These are phyloP conservation scores for Phylloscopus collybita DNA, from an alignment of 2,797 vertebrate species.

Conservation along the genomic window DNA sequence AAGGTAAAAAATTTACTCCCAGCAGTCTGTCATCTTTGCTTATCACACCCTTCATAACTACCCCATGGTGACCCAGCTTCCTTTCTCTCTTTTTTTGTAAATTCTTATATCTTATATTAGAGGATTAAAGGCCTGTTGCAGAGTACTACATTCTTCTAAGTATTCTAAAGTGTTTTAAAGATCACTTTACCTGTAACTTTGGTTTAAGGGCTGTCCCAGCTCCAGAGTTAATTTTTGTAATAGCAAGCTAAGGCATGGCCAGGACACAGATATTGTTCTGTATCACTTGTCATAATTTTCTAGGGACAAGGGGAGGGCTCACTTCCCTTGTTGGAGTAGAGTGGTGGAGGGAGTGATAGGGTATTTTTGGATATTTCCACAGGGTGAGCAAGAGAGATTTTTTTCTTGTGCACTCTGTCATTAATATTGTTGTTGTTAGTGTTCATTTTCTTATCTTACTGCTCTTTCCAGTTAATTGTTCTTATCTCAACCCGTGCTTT, in stretches of 20 bases:
- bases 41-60: neutral
- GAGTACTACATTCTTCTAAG: accelerated
- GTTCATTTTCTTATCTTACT: neutral
- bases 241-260: neutral
- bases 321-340: neutral
- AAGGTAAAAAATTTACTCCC: neutral
- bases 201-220: neutral
- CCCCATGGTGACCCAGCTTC: neutral
- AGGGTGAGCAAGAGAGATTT: neutral
- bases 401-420: neutral
- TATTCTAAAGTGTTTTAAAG: too few relatives aligned
- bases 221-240: neutral
- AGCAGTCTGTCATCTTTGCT: neutral
- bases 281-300: neutral
- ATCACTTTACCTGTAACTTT: neutral
- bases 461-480: neutral
- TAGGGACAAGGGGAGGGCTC: accelerated
- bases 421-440: neutral
- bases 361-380: neutral
- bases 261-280: neutral
- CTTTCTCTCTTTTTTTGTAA: neutral
- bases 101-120: neutral
- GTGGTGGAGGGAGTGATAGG: accelerated
- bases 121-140: neutral
- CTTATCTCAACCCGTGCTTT: accelerated